Evolutionary conservation across 2,888 invertebrate species (phyloP), one percentile per base, ranked within the genome.

Genomic region (Meandrusa payeni): DNA sequence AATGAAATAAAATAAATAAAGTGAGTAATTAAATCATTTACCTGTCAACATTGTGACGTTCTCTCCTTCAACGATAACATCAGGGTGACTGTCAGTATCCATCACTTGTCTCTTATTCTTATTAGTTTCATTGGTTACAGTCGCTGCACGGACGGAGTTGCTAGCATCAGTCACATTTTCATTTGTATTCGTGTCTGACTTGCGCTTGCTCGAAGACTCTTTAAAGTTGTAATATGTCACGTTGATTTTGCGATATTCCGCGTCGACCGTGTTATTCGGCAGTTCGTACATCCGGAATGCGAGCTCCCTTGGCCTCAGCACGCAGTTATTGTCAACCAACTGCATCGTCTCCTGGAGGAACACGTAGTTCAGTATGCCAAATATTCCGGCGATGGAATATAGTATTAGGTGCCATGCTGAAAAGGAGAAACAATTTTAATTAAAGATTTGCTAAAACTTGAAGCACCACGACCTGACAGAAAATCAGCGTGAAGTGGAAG

Each of bases 361-460:
- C n/a, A 76, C 62, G 51, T 77, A 86, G 54, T 86, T 86, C 36
- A 72, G 51, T 13, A 83, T 59, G 13, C 86, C 83, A 43, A 74
- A 81, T 41, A 76, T 48, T 32, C 73, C 82, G 1, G 82, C 81
- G 2, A 69, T 51, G 1, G 68, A 52, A 57, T 64, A 87, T 1
- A 86, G 47, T 39, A 76, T 57, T 37, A 83, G 54, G 53, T 87
- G 86, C 63, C 80, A 86, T 62, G 60, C 86, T 87, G 75, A 20
- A 78, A 79, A 2, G n/a, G 29, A 27, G 22, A 27, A 9, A 11
- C 5, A 11, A 19, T 7, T n/a, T 3, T n/a, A 9, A 23, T n/a
- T 2, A 7, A 23, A 22, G 6, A 22, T 22, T 22, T n/a, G n/a
- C n/a, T n/a, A n/a, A n/a, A n/a, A n/a, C n/a, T n/a, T n/a, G n/a